A percentile compares a stretch with the other conserved stretches of the same genome.
Evolutionary conservation across 2,888 invertebrate genomes (phyloP).

Genomic region (Cyclophora punctaria): DNA sequence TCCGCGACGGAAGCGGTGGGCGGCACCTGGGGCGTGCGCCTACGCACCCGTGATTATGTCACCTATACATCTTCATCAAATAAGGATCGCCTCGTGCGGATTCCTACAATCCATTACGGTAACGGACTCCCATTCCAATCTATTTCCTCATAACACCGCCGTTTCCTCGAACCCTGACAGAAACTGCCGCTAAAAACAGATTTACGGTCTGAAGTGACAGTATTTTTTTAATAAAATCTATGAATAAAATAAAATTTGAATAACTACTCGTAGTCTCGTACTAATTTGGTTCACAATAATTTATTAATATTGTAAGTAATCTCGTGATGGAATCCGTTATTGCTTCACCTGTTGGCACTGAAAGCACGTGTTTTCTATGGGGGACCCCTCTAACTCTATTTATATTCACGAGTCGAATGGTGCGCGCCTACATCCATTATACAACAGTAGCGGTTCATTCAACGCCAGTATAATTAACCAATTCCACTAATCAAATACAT

Average conservation of each 20-base stretch:
- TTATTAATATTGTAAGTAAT: conserved; percentile 33
- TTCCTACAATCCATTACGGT: conserved; percentile 30
- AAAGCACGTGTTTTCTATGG: conserved; percentile 43
- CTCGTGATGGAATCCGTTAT: conserved; percentile 32
- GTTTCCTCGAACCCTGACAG: conserved; percentile 16
- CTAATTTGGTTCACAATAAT: conserved; percentile 24
- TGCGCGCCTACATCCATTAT: conserved; percentile 48
- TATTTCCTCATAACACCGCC: conserved; percentile 20
- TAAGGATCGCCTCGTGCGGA: conserved; percentile 49
- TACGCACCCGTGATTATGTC: conserved; percentile 59
- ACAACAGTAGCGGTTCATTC: conserved; percentile 41
- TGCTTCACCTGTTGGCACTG: conserved; percentile 36
- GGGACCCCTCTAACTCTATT: conserved; percentile 38
- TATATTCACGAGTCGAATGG: conserved; percentile 43
- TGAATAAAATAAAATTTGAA: conserved; percentile 28
- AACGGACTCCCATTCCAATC: conserved; percentile 22
- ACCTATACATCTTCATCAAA: conserved; percentile 57
- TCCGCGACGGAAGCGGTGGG: conserved; percentile 68
- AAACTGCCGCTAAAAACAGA: conserved; percentile 14
- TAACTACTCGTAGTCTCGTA: conserved; percentile 25
- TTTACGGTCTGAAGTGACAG: conserved; percentile 13
- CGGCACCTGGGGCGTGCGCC: conserved; percentile 52
- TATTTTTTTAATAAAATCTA: conserved; percentile 20
- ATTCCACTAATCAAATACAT: conserved; percentile 25
- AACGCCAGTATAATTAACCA: conserved; percentile 30